Conservation (phyloP, 2,113 vertebrate species). For the Lanius collurio region DNA sequence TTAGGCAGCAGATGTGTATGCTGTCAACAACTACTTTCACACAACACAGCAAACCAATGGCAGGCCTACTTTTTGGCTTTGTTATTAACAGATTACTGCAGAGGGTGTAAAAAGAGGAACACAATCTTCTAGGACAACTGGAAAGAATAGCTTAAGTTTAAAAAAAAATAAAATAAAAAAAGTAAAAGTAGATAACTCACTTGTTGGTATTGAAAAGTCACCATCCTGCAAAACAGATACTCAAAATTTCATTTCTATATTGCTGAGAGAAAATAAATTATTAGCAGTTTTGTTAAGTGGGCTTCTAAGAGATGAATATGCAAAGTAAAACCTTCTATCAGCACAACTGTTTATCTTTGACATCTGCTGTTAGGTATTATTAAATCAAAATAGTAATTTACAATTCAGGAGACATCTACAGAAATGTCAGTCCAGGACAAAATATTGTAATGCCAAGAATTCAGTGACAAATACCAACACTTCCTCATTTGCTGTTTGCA, state of each 20-base stretch:
- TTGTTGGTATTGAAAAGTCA: not conserved
- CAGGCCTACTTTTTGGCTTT: not conserved
- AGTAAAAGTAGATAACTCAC: not conserved
- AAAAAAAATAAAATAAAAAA: not conserved
- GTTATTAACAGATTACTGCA: conserved; percentile 43
- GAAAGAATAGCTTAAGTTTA: not conserved
- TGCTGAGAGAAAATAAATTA: not conserved
- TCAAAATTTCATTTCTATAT: not conserved
- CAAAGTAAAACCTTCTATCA: not conserved
- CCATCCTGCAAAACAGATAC: not conserved
- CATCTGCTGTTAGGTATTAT: not conserved
- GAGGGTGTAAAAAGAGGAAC: not conserved
- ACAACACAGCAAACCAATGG: not conserved
- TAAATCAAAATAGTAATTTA: not conserved
- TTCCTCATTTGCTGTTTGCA: not conserved
- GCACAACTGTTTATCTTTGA: not conserved
- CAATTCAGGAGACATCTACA: not conserved
- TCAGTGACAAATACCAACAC: not conserved
- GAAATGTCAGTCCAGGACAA: not conserved
- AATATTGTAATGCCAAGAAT: not conserved
- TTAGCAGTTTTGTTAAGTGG: not conserved
- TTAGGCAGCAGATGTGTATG: conserved; percentile 20
- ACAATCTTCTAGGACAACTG: not conserved
- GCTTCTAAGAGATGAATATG: not conserved
- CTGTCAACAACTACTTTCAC: conserved; percentile 30